Percentiles rank a stretch among this genome's conserved stretches.
These are phyloP conservation scores for Acleris cristana DNA, from an alignment of 2,888 invertebrate genomes.

Conservation along the genomic window DNA sequence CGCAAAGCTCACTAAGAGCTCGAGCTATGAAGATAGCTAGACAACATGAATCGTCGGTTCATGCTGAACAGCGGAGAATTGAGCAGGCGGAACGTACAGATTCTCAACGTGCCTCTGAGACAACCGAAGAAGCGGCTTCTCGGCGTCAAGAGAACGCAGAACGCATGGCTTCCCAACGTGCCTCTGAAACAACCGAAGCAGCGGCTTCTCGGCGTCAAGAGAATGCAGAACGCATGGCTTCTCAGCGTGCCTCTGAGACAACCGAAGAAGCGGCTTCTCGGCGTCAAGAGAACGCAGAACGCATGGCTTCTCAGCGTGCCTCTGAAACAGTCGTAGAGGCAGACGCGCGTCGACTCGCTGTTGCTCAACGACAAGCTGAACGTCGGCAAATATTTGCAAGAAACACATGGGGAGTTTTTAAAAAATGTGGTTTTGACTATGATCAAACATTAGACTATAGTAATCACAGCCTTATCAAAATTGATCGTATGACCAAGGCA, in stretches of 20 bases:
- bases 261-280: constrained; percentile 40
- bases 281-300: constrained; percentile 21
- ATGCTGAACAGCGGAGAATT: constrained; percentile 38
- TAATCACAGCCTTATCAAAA: too few relatives aligned
- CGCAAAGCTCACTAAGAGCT: constrained; percentile 38
- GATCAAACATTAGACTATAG: too few relatives aligned
- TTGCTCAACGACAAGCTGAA: too few relatives aligned
- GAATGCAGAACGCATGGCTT: constrained; percentile 43
- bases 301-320: constrained; percentile 19
- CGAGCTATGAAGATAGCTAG: constrained; percentile 37
- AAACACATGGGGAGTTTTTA: too few relatives aligned
- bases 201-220: constrained; percentile 42
- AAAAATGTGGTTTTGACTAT: too few relatives aligned
- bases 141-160: too few relatives aligned
- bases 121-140: too few relatives aligned
- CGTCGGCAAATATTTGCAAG: too few relatives aligned
- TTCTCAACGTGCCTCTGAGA: too few relatives aligned
- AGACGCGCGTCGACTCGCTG: neutral
- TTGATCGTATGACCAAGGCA: too few relatives aligned
- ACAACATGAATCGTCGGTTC: constrained; percentile 20
- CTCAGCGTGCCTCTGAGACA: constrained; percentile 42
- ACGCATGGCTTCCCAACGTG: constrained; percentile 38
- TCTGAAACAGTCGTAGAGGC: constrained; percentile 1
- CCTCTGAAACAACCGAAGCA: constrained; percentile 42
- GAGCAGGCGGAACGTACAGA: constrained; percentile 38